phyloP scores from a whole-genome alignment of 2,113 vertebrate species.

The Nycticebus coucang region DNA sequence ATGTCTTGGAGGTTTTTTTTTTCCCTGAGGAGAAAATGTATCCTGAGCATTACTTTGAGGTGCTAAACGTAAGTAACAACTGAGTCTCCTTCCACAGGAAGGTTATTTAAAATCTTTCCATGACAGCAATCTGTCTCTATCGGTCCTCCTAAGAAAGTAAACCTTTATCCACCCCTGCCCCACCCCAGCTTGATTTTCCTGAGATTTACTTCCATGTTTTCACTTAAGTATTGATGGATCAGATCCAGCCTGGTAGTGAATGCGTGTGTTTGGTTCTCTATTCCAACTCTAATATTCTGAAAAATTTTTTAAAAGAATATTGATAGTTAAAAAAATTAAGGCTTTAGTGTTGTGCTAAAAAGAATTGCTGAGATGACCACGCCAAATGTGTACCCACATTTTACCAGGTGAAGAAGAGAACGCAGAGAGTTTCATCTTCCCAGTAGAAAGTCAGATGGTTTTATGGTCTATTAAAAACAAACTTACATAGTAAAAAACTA shows the following conservation, averaged over 20 bases:
- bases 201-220: too few relatives aligned
- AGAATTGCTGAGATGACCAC: not conserved
- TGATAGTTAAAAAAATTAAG: not conserved
- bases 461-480: conserved; percentile 18
- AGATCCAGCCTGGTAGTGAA: too few relatives aligned
- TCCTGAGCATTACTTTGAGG: not conserved
- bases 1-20: not conserved
- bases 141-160: not conserved
- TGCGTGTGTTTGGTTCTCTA: too few relatives aligned
- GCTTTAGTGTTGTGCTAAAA: not conserved
- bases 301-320: too few relatives aligned
- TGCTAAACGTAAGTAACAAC: not conserved
- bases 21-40: not conserved
- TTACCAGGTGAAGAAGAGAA: not conserved
- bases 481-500: not conserved
- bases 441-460: not conserved
- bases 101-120: not conserved
- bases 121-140: not conserved
- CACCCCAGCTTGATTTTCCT: too few relatives aligned
- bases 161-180: not conserved
- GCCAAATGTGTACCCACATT: not conserved
- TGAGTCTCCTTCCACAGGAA: not conserved
- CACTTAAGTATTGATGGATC: too few relatives aligned
- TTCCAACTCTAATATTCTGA: too few relatives aligned
- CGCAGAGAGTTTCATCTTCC: not conserved